A percentile compares a stretch with the other conserved stretches of the same genome.
Conservation (phyloP, 1,140 invertebrate genomes). For the Dreissena rostriformis region DNA sequence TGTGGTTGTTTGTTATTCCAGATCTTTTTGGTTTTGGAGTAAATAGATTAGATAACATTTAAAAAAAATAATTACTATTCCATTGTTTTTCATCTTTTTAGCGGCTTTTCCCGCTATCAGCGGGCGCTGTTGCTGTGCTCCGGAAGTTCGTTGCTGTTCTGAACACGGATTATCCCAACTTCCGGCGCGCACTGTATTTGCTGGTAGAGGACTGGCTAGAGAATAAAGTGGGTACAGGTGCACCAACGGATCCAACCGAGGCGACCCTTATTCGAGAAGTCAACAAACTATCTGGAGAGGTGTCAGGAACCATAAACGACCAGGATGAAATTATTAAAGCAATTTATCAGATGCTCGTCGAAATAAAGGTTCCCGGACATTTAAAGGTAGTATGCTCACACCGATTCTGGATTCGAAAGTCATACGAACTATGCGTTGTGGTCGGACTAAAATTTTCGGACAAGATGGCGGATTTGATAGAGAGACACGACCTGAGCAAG, state of each 20-base stretch:
- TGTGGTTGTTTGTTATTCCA: too few relatives aligned
- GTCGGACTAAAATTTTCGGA: constrained; percentile 36
- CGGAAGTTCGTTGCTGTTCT: constrained; percentile 11
- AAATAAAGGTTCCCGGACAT: constrained; percentile 38
- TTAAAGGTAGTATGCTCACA: constrained; percentile 31
- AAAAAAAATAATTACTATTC: too few relatives aligned
- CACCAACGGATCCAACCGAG: constrained; percentile 20
- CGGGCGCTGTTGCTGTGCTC: too few relatives aligned
- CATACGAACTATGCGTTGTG: constrained; percentile 17
- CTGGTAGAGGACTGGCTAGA: constrained; percentile 31
- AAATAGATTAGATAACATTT: too few relatives aligned
- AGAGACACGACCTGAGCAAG: constrained; percentile 49
- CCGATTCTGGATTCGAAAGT: constrained; percentile 34
- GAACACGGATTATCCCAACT: constrained; percentile 11
- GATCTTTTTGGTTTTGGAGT: too few relatives aligned
- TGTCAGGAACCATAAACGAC: neutral
- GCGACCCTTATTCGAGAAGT: constrained; percentile 15
- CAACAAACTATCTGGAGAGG: constrained; percentile 13
- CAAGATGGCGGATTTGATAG: constrained; percentile 18
- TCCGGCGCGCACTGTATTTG: neutral
- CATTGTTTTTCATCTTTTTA: too few relatives aligned
- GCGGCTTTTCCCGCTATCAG: too few relatives aligned
- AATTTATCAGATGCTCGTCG: constrained; percentile 26
- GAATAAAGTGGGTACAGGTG: constrained; percentile 15
- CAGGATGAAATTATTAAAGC: neutral